phyloP scores from a whole-genome alignment of 1,140 invertebrate species.

The Araneus ventricosus region DNA sequence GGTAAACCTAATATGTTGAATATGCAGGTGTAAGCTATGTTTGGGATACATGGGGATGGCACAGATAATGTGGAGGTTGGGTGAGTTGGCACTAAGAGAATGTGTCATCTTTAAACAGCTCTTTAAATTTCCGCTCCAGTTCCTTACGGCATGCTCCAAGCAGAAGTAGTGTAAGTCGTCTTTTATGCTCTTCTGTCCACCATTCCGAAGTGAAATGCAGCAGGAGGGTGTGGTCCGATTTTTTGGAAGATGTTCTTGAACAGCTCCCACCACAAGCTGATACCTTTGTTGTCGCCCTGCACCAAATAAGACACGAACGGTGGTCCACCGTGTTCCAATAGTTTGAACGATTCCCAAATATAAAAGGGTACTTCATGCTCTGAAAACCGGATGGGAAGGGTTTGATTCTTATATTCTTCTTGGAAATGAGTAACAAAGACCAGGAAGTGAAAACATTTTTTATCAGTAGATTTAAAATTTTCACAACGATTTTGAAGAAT shows the following conservation, averaged over 20 bases:
- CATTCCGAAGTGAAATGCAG: constrained; percentile 88
- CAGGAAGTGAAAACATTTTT: not conserved
- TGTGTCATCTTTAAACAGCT: constrained; percentile 86
- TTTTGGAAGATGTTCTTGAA: constrained; percentile 68
- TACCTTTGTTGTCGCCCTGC: not conserved
- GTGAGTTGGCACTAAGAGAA: constrained; percentile 91
- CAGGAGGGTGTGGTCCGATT: constrained; percentile 93
- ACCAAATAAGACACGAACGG: not conserved
- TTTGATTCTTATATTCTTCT: constrained; percentile 26
- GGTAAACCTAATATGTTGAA: constrained; percentile 93
- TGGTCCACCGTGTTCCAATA: not conserved
- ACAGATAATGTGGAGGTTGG: constrained; percentile 89
- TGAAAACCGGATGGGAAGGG: not conserved
- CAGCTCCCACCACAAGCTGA: constrained; percentile 77
- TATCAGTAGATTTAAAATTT: too few relatives aligned
- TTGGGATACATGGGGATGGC: constrained; percentile 86
- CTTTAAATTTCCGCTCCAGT: constrained; percentile 77
- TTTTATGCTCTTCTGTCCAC: constrained; percentile 83
- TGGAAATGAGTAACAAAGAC: constrained; percentile 51
- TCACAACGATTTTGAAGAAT: too few relatives aligned
- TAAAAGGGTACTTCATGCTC: constrained; percentile 19
- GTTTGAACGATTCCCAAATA: constrained; percentile 49
- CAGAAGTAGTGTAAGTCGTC: constrained; percentile 60
- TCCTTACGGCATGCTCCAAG: constrained; percentile 82
- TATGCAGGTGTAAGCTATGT: constrained; percentile 92